Percentiles rank a stretch among this genome's conserved stretches.
Conservation (phyloP, 2,113 vertebrate species). For the Falcunculus frontatus region DNA sequence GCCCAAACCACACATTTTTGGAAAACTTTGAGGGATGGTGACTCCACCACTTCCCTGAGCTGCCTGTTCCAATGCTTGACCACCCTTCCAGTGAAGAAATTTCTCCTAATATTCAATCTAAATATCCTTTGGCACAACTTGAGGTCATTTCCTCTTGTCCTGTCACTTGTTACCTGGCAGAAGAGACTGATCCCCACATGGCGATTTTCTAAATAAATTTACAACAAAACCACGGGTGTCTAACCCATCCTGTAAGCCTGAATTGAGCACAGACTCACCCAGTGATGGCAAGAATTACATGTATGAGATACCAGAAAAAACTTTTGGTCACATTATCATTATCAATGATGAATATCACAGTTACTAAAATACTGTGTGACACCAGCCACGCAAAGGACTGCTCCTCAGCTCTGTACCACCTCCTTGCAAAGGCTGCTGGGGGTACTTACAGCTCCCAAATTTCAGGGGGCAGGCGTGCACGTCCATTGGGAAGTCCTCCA, state of each 20-base stretch:
- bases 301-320: background rate
- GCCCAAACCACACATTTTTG: background rate
- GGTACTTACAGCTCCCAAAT: slow-evolving; percentile 96
- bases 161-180: background rate
- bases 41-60: background rate
- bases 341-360: background rate
- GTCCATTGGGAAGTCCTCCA: slow-evolving; percentile 99
- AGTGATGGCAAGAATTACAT: background rate
- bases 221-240: background rate
- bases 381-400: background rate
- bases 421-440: background rate
- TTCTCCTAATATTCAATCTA: background rate
- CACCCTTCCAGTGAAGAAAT: background rate
- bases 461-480: slow-evolving; percentile 96
- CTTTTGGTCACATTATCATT: background rate
- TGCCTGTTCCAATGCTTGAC: background rate
- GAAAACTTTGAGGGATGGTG: background rate
- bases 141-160: background rate
- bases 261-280: fast-evolving
- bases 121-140: background rate
- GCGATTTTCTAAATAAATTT: background rate
- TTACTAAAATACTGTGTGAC: background rate
- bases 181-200: background rate
- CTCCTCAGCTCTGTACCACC: background rate
- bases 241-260: background rate